Evolutionary conservation across 2,888 invertebrate genomes (phyloP).

Genomic region (Copidosoma aretas): DNA sequence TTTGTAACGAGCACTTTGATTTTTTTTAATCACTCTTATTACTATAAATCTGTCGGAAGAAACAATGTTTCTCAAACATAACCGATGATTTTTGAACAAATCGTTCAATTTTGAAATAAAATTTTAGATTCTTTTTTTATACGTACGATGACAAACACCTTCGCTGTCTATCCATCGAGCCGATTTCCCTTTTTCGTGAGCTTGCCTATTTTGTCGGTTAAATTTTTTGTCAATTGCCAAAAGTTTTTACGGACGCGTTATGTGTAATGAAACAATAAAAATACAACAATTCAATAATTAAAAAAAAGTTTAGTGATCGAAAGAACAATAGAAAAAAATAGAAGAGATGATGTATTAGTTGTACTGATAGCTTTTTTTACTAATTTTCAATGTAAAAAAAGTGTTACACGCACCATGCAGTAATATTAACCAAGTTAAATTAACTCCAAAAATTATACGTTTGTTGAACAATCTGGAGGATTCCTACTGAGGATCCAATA

Average conservation of each 20-base stretch:
- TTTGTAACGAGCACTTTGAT: conserved; percentile 21
- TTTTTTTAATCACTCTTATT: conserved; percentile 16
- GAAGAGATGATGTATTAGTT: conserved; percentile 21
- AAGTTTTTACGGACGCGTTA: conserved; percentile 33
- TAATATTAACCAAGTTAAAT: no score
- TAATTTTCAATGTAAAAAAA: not conserved
- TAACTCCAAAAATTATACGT: not conserved
- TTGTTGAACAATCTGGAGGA: conserved; percentile 7
- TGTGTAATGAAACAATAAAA: no score
- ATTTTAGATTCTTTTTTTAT: conserved; percentile 9
- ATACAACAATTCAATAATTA: conserved; percentile 1
- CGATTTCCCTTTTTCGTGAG: conserved; percentile 32
- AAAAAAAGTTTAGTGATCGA: not conserved
- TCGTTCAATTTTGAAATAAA: conserved; percentile 29
- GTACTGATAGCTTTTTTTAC: conserved; percentile 3
- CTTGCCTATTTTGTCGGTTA: conserved; percentile 29
- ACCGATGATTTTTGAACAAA: conserved; percentile 26
- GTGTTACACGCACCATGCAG: conserved; percentile 33
- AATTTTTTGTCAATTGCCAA: conserved; percentile 54
- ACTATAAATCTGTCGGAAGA: conserved; percentile 16
- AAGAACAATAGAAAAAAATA: conserved; percentile 4
- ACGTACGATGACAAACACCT: conserved; percentile 41
- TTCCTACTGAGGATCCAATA: conserved; percentile 1
- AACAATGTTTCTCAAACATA: conserved; percentile 23
- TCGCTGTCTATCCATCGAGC: conserved; percentile 37